Percentiles rank a stretch among this genome's conserved stretches.
Conservation (phyloP, 2,113 vertebrate genomes). For the Himantopus leucocephalus region DNA sequence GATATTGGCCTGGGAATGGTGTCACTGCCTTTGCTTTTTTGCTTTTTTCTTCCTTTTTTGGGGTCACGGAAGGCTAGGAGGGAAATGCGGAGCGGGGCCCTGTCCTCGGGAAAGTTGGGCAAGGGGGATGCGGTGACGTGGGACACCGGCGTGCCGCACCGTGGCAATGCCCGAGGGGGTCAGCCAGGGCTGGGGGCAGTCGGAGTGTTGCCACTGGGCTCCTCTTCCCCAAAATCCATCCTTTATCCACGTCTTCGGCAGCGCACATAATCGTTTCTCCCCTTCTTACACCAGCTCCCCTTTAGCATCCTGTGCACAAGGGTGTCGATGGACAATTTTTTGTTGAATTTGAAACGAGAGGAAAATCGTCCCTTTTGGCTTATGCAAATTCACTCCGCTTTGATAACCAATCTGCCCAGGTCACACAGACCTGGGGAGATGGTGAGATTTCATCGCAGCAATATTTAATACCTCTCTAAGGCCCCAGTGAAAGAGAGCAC, state of each 20-base stretch:
- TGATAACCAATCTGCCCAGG: neutral
- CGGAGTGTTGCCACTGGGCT: neutral
- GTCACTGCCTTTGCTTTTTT: neutral
- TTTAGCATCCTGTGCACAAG: rapidly evolving
- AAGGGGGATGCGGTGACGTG: neutral
- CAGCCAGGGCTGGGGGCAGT: neutral
- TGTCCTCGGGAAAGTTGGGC: rapidly evolving
- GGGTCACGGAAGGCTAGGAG: neutral
- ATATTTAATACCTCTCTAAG: neutral
- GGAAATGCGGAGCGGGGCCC: rapidly evolving
- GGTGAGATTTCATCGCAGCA: neutral
- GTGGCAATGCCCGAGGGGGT: neutral
- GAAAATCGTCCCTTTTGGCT: neutral
- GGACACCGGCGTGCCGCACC: rapidly evolving
- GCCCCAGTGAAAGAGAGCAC: neutral
- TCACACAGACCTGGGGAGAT: neutral
- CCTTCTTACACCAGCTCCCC: neutral
- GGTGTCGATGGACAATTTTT: rapidly evolving
- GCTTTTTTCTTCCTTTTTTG: neutral
- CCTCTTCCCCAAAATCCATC: neutral
- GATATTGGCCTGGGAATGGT: conserved; percentile 22
- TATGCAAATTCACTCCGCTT: neutral
- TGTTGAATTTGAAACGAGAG: neutral
- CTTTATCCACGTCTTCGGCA: neutral
- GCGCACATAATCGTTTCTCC: rapidly evolving